Conservation (phyloP, 2,888 invertebrate species). For the Ganaspis brasiliensis region DNA sequence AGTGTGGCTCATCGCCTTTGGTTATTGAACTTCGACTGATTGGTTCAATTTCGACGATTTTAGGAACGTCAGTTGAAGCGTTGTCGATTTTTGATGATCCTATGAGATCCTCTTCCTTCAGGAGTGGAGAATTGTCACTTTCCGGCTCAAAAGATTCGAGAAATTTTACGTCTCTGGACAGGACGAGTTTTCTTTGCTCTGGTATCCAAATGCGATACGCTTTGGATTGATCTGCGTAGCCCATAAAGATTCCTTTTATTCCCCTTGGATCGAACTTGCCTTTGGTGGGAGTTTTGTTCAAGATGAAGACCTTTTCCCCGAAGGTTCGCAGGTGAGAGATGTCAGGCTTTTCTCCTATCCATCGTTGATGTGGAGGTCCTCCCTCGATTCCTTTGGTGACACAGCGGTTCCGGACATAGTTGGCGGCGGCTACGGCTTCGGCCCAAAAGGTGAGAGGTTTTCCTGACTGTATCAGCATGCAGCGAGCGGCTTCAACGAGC, state of each 20-base stretch:
- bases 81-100: neutral
- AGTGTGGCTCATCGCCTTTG: neutral
- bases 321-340: conserved; percentile 42
- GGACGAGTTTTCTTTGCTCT: conserved; percentile 21
- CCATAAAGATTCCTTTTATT: conserved; percentile 15
- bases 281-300: conserved; percentile 36
- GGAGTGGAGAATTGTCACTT: neutral
- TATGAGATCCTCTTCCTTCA: neutral
- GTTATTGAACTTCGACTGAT: neutral
- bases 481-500: conserved; percentile 46
- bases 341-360: conserved; percentile 42
- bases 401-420: conserved; percentile 45
- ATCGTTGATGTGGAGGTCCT: conserved; percentile 33
- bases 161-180: conserved; percentile 45
- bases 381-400: conserved; percentile 28
- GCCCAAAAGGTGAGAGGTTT: conserved; percentile 42
- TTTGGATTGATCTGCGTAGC: conserved; percentile 43
- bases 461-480: conserved; percentile 34
- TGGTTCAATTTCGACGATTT: conserved; percentile 8
- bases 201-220: conserved; percentile 41
- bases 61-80: neutral
- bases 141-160: conserved; percentile 2
- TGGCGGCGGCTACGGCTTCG: conserved; percentile 45
- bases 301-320: conserved; percentile 32
- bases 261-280: conserved; percentile 45